A percentile compares a stretch with the other conserved stretches of the same genome.
Conservation (phyloP, 2,888 invertebrate genomes). For the Elysia crispata region DNA sequence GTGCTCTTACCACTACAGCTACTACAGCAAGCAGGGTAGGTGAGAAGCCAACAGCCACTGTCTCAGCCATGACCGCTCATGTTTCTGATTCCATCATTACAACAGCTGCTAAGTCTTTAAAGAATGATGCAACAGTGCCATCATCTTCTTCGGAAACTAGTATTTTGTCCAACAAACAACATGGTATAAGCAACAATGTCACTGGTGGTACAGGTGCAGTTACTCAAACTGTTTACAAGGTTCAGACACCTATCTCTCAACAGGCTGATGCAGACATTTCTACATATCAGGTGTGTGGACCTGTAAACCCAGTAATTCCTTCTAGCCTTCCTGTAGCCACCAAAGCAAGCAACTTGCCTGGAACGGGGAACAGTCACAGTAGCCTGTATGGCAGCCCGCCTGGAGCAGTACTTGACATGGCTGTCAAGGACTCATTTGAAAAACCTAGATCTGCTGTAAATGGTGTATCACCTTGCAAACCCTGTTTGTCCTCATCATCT, state of each 20-base stretch:
- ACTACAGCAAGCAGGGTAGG: not conserved
- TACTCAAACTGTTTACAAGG: constrained; percentile 11
- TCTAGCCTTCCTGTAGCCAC: not conserved
- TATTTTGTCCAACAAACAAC: not conserved
- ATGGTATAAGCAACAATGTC: not conserved
- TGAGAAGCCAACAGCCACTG: constrained; percentile 48
- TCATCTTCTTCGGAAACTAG: constrained; percentile 20
- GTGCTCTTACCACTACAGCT: not conserved
- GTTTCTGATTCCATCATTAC: constrained; percentile 41
- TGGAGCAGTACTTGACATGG: not conserved
- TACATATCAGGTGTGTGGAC: constrained; percentile 36
- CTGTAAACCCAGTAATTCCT: constrained; percentile 29
- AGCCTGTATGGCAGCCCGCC: not conserved
- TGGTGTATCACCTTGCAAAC: not conserved
- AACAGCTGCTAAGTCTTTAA: constrained; percentile 14
- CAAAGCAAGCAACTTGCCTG: constrained; percentile 7
- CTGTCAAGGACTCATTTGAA: not conserved
- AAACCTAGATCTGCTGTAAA: not conserved
- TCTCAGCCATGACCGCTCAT: constrained; percentile 45
- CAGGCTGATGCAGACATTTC: constrained; percentile 36
- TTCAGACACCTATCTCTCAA: constrained; percentile 27
- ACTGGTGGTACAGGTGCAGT: not conserved
- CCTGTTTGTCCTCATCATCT: not conserved
- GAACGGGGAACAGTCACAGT: not conserved
- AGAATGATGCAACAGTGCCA: constrained; percentile 2